Conservation (phyloP, 2,113 vertebrate species). For the Dasyornis broadbenti region DNA sequence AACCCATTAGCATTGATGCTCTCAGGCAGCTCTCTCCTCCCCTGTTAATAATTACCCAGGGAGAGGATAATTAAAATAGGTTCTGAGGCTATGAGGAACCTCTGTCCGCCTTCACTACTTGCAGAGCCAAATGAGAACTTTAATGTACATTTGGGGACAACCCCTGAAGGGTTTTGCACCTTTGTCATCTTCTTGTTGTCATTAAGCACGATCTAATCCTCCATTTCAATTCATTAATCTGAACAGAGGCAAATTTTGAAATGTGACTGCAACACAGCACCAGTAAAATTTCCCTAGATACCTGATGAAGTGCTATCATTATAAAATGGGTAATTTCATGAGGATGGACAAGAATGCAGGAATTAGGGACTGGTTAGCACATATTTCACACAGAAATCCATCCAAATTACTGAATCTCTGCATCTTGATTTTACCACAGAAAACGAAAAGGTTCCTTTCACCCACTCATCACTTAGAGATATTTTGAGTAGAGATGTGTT, state of each 20-base stretch:
- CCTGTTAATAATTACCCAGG: conserved; percentile 2
- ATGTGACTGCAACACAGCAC: neutral
- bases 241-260: neutral
- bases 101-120: neutral
- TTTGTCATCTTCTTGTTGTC: conserved; percentile 22
- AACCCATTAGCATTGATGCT: conserved; percentile 36
- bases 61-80: conserved; percentile 50
- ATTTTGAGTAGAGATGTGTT: neutral
- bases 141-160: neutral
- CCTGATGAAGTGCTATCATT: neutral
- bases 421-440: neutral
- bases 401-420: neutral
- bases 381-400: neutral
- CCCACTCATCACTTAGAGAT: too few relatives aligned
- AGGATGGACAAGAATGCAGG: neutral
- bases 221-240: conserved; percentile 37
- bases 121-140: neutral
- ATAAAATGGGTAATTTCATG: neutral
- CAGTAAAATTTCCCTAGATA: neutral
- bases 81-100: conserved; percentile 36
- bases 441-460: neutral
- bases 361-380: neutral
- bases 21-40: neutral
- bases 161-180: conserved; percentile 22
- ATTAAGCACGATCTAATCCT: conserved; percentile 15